phyloP scores from a whole-genome alignment of 2,113 vertebrate genomes.

The Thomomys bottae region DNA sequence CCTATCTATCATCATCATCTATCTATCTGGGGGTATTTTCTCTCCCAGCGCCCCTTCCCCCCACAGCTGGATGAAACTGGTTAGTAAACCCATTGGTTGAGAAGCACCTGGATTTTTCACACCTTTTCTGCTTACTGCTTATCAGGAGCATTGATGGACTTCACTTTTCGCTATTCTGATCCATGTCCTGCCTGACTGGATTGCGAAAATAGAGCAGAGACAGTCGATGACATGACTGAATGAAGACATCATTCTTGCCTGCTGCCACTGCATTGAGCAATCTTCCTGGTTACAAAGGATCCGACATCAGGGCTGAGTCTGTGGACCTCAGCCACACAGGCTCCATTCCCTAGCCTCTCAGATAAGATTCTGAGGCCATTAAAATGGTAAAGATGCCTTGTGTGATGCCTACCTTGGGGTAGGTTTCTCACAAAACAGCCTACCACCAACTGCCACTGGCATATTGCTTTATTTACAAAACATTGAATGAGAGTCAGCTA shows the following conservation, averaged over 20 bases:
- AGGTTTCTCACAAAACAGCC: background rate
- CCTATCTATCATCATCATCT: no score
- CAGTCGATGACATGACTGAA: background rate
- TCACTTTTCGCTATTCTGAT: background rate
- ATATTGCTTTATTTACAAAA: constrained; percentile 30
- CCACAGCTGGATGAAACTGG: background rate
- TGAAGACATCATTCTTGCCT: constrained; percentile 19
- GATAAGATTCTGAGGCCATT: background rate
- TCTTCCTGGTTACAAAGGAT: background rate
- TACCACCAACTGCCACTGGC: background rate
- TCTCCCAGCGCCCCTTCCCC: no score
- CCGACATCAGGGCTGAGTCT: background rate
- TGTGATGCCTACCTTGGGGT: background rate
- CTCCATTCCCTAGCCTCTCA: background rate
- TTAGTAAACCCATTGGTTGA: no score
- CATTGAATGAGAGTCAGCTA: constrained; percentile 24
- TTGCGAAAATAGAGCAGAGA: background rate
- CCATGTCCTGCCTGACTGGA: background rate
- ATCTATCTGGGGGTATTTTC: no score
- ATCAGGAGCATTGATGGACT: background rate
- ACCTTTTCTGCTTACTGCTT: background rate
- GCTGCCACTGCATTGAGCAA: background rate
- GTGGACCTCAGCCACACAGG: background rate
- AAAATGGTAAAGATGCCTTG: background rate
- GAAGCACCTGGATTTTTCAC: background rate